A percentile compares a stretch with the other conserved stretches of the same genome.
Evolutionary conservation across 2,113 vertebrate species (phyloP).

Genomic region (Gymnobelideus leadbeateri): DNA sequence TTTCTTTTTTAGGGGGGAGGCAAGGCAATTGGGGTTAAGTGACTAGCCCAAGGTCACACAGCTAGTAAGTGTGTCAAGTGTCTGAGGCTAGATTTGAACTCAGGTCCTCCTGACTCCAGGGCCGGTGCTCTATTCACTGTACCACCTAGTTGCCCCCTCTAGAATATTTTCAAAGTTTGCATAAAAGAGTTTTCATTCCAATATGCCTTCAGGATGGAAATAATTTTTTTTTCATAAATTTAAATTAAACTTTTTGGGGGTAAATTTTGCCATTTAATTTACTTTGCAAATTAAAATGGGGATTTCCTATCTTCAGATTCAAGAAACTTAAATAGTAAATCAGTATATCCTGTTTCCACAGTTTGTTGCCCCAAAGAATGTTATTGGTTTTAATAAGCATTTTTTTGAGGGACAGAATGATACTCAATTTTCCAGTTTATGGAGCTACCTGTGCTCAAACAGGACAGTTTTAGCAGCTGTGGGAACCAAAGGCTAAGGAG

Average conservation of each 20-base stretch:
- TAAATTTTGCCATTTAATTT: conserved; percentile 36
- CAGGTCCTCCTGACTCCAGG: no score
- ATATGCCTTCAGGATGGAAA: not conserved
- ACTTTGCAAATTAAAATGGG: not conserved
- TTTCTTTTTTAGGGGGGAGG: no score
- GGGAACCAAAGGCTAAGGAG: not conserved
- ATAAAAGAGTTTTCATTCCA: not conserved
- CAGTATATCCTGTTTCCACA: not conserved
- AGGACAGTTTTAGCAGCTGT: not conserved
- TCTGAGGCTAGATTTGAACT: no score
- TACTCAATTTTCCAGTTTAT: not conserved
- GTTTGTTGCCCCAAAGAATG: not conserved
- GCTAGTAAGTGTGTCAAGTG: no score
- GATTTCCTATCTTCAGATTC: not conserved
- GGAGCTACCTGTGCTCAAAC: not conserved
- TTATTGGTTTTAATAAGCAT: conserved; percentile 13
- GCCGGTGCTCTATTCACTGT: no score
- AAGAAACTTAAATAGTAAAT: not conserved
- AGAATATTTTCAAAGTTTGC: not conserved
- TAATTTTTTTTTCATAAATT: not conserved
- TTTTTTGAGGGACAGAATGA: not conserved
- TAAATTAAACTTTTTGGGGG: no score
- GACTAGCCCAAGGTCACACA: no score
- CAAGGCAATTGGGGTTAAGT: no score
- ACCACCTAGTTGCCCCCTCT: no score